Evolutionary conservation across 1,140 invertebrate genomes (phyloP), one percentile per base, ranked within the genome.

Genomic region (Ceratina japonica): DNA sequence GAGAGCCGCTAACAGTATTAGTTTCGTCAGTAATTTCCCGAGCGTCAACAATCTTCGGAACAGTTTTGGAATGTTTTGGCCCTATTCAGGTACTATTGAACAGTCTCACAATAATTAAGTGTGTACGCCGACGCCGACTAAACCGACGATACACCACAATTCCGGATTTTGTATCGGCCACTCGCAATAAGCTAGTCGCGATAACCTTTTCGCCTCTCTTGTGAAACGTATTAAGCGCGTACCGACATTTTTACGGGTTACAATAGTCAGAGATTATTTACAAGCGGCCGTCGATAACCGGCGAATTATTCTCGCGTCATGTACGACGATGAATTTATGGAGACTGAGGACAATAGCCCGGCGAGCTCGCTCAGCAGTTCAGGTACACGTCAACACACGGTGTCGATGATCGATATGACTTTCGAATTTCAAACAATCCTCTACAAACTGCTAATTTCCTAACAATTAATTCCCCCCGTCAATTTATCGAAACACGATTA

Each of bases 151-250:
- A 31, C 15, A 31, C 1, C n/a, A 49, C 4, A 24, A 71, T 62
- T 62, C 16, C 13, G n/a, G 22, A 52, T 63, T 27, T 66, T 22
- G 5, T 65, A 66, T 31, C 73, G n/a, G 3, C 3, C 7, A 49
- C 63, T 68, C 27, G 20, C 10, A 61, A 71, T 44, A 44, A 44
- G 54, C 59, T 68, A 31, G 49, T 51, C 37, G 15, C 51, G 56
- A 68, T 76, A 76, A 76, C 75, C 62, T 76, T 62, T 37, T 15
- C 13, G 52, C 16, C 2, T 58, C 12, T 44, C 1, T 44, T 1
- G n/a, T 49, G 31, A n/a, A 74, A 18, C n/a, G 51, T 49, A 18
- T 44, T 15, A 18, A 75, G 24, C 37, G 5, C 24, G 37, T 24
- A 22, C 18, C 20, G 16, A 56, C 56, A 20, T 24, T 16, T 58